phyloP scores from a whole-genome alignment of 2,888 invertebrate genomes.

The Epinotia brunnichana region DNA sequence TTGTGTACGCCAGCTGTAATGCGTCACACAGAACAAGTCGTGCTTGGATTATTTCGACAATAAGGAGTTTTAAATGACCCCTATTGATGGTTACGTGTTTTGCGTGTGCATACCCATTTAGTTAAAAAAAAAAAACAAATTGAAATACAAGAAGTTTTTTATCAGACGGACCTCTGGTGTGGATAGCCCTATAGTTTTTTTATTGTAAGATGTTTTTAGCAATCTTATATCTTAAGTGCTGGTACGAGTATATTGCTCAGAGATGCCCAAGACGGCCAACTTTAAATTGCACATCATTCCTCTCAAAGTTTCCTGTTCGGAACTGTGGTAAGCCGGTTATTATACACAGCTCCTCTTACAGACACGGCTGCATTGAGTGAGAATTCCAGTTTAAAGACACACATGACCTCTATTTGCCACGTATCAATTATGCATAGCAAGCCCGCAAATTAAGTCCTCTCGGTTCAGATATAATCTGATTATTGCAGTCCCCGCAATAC shows the following conservation, averaged over 20 bases:
- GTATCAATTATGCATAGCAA: background rate
- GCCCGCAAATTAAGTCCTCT: background rate
- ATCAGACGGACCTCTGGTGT: too few species aligned
- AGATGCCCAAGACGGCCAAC: constrained; percentile 49
- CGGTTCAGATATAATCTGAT: background rate
- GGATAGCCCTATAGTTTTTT: too few species aligned
- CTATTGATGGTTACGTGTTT: too few species aligned
- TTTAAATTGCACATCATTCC: constrained; percentile 62
- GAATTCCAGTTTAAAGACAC: background rate
- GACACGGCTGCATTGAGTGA: background rate
- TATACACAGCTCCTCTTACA: background rate
- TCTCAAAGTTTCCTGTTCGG: constrained; percentile 45
- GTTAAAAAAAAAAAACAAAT: too few species aligned
- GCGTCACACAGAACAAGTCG: too few species aligned
- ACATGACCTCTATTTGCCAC: background rate
- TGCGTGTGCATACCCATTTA: too few species aligned
- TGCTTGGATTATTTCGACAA: too few species aligned
- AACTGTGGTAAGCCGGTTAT: constrained; percentile 36
- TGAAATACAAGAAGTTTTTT: too few species aligned
- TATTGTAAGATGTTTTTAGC: background rate
- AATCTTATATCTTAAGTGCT: constrained; percentile 11
- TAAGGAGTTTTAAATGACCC: too few species aligned
- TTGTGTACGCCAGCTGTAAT: too few species aligned
- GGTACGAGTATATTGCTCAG: constrained; percentile 10
- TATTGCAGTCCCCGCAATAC: background rate